Base-by-base conservation (phyloP, 2,888 invertebrate species). In the Chouioia cunea region DNA sequence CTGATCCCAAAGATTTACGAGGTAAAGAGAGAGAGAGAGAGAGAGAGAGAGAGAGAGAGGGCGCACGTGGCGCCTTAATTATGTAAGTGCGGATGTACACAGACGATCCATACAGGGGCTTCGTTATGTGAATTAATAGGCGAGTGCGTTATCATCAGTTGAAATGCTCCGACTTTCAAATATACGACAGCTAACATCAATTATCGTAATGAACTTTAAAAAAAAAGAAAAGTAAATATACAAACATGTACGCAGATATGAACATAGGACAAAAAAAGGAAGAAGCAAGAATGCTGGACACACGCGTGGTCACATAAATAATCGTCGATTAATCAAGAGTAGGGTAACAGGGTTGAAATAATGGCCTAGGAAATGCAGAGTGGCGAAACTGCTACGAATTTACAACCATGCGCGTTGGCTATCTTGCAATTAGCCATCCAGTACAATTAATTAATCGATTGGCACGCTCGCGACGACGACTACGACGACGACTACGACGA, bases 61-160 rank as follows among this genome's bases (percentile, higher is more conserved):
- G 36, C 82, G 82, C 84, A 83, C 82, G 80, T 83, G 84, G 83
- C 76, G 82, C 84, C 83, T 84, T 84, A 83, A 84, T 84, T 84
- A 83, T 83, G 82, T 81, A 80, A 78, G 77, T 71, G 71, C 70
- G 73, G 76, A 75, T 74, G 44, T 54, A 75, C 75, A 74, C 80
- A 36, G 36, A 36, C 36, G 36, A 36, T 27, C 27, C 27, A 4
- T 27, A 27, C 12, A 36, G 10, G 6, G 10, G 6, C 6, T 36
- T 27, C 27, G 3, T 6, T 6, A 2, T 27, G 36, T 36, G 36
- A 82, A 83, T 81, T 80, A 83, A 84, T 83, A 80, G 81, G 78
- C 78, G 80, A 82, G 83, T 83, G 82, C n/a, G n/a, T n/a, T n/a
- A n/a, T n/a, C n/a, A n/a, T n/a, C n/a, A n/a, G n/a, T n/a, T n/a